Evolutionary conservation across 64 coral and sea anemone species (phyloP), one percentile per base, ranked within the genome.

Genomic region (Porites lutea): DNA sequence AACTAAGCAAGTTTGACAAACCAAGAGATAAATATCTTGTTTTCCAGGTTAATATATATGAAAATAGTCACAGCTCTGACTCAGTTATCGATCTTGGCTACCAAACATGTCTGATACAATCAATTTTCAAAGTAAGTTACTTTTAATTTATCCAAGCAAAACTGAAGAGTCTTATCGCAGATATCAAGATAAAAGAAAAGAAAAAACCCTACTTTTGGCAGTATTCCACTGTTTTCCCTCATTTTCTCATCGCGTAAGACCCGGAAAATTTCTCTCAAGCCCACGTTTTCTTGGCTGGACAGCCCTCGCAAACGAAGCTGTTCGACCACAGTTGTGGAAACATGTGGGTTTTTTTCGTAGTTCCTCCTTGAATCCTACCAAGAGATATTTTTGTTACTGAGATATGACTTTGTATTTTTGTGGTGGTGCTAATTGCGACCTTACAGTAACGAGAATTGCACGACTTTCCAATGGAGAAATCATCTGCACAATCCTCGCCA

Each of bases 371-470:
- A 57, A 3, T 23, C 16, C 53, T 15, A 57, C n/a, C 49, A 55
- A 55, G 7, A 78, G 19, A 4, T 18, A 9, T 57, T 20, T 78
- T 8, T 21, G 12, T 2, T 53, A 21, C 8, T 9, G 18, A 46
- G 18, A 57, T 13, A 77, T 23, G 13, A 48, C 8, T 51, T 5
- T 46, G 6, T 84, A 61, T 10, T 22, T 69, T 50, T 6, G 5
- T 18, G 46, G 19, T 67, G 60, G 81, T 84, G 81, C 81, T 84
- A 84, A 84, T 84, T 66, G 81, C 19, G 81, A 84, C 81, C 81
- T 47, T 48, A 66, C 6, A 22, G 68, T 68, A 84, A 67, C 62
- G 63, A 84, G 81, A 22, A 6, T 8, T 19, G n/a, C 81, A 68
- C 19, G 44, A 37, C 45, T 50, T 84, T 69, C 4, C 44, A 52